These are phyloP conservation scores for Poecilia latipinna DNA, from an alignment of 2,113 vertebrate species.

Conservation along the genomic window DNA sequence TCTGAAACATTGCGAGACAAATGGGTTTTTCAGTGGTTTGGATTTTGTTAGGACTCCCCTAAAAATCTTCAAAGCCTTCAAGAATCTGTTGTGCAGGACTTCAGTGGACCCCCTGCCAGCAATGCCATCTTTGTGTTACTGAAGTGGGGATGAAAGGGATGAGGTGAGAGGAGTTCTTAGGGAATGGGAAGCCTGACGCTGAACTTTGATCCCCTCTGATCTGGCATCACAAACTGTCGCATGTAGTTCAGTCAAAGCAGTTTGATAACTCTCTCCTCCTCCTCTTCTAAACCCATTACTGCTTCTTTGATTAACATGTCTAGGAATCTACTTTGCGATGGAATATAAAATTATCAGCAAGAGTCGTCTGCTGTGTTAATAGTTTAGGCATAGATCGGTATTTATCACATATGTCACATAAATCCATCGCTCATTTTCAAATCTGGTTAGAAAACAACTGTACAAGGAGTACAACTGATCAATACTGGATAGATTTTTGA, in stretches of 20 bases:
- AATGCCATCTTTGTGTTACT: slow-evolving; percentile 42
- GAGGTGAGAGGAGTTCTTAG: slow-evolving; percentile 32
- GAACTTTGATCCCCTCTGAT: slow-evolving; percentile 43
- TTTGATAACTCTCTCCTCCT: neutral
- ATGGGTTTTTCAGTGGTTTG: slow-evolving; percentile 16
- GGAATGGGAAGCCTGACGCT: slow-evolving; percentile 40
- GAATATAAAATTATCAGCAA: neutral
- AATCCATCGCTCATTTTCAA: neutral
- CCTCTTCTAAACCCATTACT: neutral
- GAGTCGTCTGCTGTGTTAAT: too few species aligned
- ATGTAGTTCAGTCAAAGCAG: slow-evolving; percentile 14
- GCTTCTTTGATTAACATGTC: neutral
- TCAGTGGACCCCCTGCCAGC: slow-evolving; percentile 41
- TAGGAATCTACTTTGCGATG: neutral
- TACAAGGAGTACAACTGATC: neutral
- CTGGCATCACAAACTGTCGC: slow-evolving; percentile 22
- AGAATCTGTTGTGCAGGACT: slow-evolving; percentile 33
- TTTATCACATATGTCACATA: neutral
- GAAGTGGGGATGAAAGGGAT: slow-evolving; percentile 28
- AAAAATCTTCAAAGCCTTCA: slow-evolving; percentile 14
- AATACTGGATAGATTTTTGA: slow-evolving; percentile 7
- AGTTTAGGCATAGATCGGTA: neutral
- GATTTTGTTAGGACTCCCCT: slow-evolving; percentile 14
- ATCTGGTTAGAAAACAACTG: neutral
- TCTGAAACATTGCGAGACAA: slow-evolving; percentile 29